A percentile compares a stretch with the other conserved stretches of the same genome.
Conservation (phyloP, 2,888 invertebrate genomes). For the Metellina segmentata region DNA sequence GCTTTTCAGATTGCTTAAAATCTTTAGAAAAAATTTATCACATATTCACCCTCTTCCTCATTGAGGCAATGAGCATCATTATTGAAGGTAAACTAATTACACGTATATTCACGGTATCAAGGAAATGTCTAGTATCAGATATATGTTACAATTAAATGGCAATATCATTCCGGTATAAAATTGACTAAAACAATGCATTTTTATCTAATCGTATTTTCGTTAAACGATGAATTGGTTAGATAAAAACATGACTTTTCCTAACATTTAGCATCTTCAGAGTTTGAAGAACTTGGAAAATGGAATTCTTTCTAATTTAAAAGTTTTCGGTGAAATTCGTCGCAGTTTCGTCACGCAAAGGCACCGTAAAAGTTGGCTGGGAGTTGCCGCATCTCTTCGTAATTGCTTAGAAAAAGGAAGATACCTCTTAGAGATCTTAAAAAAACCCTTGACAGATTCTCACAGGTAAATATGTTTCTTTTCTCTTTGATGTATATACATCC, state of each 20-base stretch:
- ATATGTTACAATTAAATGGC: too few relatives aligned
- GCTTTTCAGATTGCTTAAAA: too few relatives aligned
- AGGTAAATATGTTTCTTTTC: conserved; percentile 6
- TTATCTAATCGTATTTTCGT: neutral
- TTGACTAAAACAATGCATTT: neutral
- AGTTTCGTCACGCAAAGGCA: conserved; percentile 40
- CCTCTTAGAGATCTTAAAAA: conserved; percentile 13
- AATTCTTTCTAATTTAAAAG: conserved; percentile 28
- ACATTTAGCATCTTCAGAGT: conserved; percentile 12
- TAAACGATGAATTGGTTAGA: too few relatives aligned
- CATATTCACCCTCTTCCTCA: too few relatives aligned
- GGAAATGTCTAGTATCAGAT: too few relatives aligned
- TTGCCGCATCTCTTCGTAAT: neutral
- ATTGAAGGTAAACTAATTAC: too few relatives aligned
- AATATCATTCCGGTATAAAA: too few relatives aligned
- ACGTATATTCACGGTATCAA: too few relatives aligned
- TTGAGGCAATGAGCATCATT: too few relatives aligned
- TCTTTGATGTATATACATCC: too few relatives aligned
- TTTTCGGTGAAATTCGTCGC: conserved; percentile 57
- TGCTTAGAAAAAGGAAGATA: conserved; percentile 34
- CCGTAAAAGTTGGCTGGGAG: conserved; percentile 23
- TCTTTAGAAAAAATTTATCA: too few relatives aligned
- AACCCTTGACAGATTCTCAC: conserved; percentile 11
- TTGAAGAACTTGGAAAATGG: conserved; percentile 16
- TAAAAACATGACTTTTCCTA: neutral